Base-by-base conservation (phyloP, 2,797 vertebrate species). In the Allobates femoralis region DNA sequence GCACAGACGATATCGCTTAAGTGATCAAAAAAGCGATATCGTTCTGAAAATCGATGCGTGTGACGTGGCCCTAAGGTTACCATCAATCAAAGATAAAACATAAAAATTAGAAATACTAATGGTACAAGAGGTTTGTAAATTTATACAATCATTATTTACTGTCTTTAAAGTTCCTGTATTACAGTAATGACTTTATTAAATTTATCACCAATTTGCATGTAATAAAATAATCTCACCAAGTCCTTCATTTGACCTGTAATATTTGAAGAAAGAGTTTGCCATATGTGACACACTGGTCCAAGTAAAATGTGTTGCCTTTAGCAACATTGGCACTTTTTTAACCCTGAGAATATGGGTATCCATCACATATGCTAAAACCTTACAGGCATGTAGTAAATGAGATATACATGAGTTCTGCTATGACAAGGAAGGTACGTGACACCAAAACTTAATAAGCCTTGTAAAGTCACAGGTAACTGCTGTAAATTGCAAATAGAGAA, bases 391-490 rank as follows among this genome's bases (percentile, higher is more conserved):
- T 75, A 81, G 67, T 51, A 81, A 84, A 79, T 81, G 69, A 84
- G 76, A 87, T 87, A 84, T 87, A 58, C 67, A 83, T 41, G 69
- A 83, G 81, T 74, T 79, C 30, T 71, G 79, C 75, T 79, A 74
- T 79, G 86, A 79, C 81, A 85, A 67, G 77, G 50, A 64, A 58
- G 46, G 60, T 76, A 84, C 71, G 82, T 85, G 77, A 85, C 58
- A 80, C 58, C 58, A 76, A 80, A 87, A 66, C 30, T 80, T 80
- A 87, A 87, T 84, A 81, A 84, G 76, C 77, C 86, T 85, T 81
- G 86, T 75, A 87, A 87, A 87, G 86, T 87, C 82, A 84, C 67
- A 80, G 77, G 86, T 87, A 87, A 84, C 81, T 80, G 81, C 81
- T 66, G 81, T 87, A 84, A 84, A 84, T 84, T 84, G 81, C 82